A percentile compares a stretch with the other conserved stretches of the same genome.
These are phyloP conservation scores for Phaenicophaeus curvirostris DNA, from an alignment of 2,797 vertebrate genomes.

Conservation along the genomic window DNA sequence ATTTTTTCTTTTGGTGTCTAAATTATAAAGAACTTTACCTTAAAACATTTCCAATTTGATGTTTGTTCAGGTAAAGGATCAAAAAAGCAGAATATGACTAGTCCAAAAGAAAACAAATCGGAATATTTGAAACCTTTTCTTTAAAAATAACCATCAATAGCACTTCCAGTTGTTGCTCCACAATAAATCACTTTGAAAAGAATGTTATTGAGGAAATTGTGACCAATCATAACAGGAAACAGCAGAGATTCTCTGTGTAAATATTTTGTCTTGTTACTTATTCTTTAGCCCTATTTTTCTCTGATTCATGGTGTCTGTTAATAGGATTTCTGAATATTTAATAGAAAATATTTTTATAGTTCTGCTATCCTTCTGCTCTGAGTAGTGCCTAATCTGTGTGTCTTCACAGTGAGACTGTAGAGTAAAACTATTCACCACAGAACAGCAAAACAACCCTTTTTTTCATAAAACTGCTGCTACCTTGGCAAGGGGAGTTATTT, in stretches of 20 bases:
- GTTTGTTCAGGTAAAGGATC: not conserved
- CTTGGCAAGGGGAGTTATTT: not conserved
- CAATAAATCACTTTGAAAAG: conserved; percentile 22
- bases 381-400: not conserved
- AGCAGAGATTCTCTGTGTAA: not conserved
- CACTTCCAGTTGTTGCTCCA: not conserved
- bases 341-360: not conserved
- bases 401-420: not conserved
- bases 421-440: not conserved
- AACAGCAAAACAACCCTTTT: not conserved
- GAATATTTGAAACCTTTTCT: not conserved
- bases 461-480: not conserved
- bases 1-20: not conserved
- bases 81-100: not conserved
- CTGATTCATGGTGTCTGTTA: not conserved
- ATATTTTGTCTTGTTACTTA: not conserved
- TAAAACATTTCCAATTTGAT: not conserved
- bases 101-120: not conserved
- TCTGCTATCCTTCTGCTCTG: not conserved
- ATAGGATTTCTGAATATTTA: not conserved
- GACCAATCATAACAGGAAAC: not conserved
- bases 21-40: not conserved
- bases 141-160: not conserved
- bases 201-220: not conserved
- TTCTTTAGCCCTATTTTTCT: not conserved